A percentile compares a stretch with the other conserved stretches of the same genome.
Evolutionary conservation across 2,888 invertebrate genomes (phyloP).

Genomic region (Gymnocheta viridis): DNA sequence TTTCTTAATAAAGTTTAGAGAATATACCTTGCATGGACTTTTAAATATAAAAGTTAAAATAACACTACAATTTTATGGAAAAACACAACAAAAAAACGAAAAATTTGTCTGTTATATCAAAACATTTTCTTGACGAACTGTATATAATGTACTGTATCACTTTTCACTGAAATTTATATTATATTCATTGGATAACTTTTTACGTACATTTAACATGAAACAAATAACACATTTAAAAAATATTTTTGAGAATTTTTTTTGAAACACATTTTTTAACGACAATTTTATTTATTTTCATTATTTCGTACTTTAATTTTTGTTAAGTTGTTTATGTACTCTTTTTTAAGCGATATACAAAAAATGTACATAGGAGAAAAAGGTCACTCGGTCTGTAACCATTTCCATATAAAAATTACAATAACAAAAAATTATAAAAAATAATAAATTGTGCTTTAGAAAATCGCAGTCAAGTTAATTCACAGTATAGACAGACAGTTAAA

Average conservation of each 20-base stretch:
- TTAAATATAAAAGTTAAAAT: too few species aligned
- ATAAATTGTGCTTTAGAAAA: conserved; percentile 13
- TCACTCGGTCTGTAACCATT: conserved; percentile 6
- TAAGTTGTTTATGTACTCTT: not conserved
- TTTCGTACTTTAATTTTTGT: not conserved
- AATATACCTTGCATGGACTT: too few species aligned
- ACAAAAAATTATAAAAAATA: conserved; percentile 3
- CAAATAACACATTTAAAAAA: not conserved
- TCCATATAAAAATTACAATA: conserved; percentile 11
- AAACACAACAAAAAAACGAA: too few species aligned
- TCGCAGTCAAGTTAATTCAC: conserved; percentile 27
- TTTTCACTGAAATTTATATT: not conserved
- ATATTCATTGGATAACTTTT: conserved; percentile 6
- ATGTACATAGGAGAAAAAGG: not conserved
- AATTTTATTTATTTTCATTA: conserved; percentile 2
- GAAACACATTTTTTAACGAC: not conserved
- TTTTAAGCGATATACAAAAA: too few species aligned
- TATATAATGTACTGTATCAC: not conserved
- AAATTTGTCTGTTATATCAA: too few species aligned
- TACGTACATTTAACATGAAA: not conserved
- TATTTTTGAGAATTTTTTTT: not conserved
- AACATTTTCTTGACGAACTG: too few species aligned
- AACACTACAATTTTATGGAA: too few species aligned
- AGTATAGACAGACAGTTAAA: conserved; percentile 22
- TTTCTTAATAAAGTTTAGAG: too few species aligned